Conservation (phyloP, 1,140 invertebrate species). For the Brachystomella parvula region DNA sequence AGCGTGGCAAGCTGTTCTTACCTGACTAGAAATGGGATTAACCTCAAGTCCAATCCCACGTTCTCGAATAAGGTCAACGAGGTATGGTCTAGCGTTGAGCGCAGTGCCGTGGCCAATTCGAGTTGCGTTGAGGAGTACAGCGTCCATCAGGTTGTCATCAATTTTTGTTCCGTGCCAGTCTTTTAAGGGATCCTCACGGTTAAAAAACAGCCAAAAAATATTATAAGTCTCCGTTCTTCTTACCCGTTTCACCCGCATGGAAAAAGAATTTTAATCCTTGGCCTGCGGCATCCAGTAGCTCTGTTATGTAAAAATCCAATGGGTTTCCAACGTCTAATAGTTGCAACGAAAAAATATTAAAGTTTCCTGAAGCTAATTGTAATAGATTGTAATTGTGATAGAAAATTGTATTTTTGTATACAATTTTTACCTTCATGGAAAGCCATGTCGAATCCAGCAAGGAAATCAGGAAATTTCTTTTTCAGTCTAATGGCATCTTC, state of each 20-base stretch:
- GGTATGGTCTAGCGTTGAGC: conserved; percentile 62
- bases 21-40: conserved; percentile 61
- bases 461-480: conserved; percentile 45
- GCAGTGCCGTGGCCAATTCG: conserved; percentile 65
- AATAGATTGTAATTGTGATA: too few species aligned
- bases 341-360: too few species aligned
- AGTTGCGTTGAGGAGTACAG: conserved; percentile 62
- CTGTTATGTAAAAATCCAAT: background rate
- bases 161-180: conserved; percentile 50
- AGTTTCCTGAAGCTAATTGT: too few species aligned
- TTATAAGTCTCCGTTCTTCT: background rate
- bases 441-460: conserved; percentile 58
- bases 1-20: conserved; percentile 30
- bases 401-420: too few species aligned
- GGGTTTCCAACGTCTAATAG: background rate
- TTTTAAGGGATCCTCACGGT: conserved; percentile 29
- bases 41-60: conserved; percentile 66
- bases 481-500: conserved; percentile 10
- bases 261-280: conserved; percentile 57
- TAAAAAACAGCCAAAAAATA: background rate
- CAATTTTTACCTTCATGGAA: too few species aligned
- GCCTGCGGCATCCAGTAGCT: background rate
- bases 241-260: conserved; percentile 74
- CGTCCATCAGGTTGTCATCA: conserved; percentile 67
- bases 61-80: conserved; percentile 54